phyloP scores from a whole-genome alignment of 2,888 invertebrate genomes.

The Sinopyrophorus schimmeli region DNA sequence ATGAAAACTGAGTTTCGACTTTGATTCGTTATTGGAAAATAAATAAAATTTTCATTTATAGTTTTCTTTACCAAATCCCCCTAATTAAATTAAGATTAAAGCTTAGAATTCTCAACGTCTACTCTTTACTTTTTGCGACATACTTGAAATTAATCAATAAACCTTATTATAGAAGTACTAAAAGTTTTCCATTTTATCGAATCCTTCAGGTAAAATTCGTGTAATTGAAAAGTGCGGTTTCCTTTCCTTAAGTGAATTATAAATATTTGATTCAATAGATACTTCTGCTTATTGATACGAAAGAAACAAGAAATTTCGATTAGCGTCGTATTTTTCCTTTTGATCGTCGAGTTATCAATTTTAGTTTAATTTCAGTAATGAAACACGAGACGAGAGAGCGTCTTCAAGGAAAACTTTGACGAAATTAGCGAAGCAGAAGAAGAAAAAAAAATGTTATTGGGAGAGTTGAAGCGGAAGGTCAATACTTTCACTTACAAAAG shows the following conservation, averaged over 20 bases:
- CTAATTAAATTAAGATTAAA: no score
- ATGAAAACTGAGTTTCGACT: no score
- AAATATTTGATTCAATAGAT: neutral
- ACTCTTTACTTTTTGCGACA: no score
- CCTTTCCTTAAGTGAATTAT: neutral
- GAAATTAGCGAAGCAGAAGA: neutral
- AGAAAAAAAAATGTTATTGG: neutral
- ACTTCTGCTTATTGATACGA: neutral
- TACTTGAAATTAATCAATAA: no score
- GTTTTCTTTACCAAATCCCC: no score
- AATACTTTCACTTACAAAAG: constrained; percentile 16
- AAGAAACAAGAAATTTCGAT: constrained; percentile 4
- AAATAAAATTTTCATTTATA: no score
- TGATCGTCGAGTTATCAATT: neutral
- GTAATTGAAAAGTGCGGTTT: constrained; percentile 9
- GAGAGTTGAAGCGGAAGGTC: constrained; percentile 8
- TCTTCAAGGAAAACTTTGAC: no score
- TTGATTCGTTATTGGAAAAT: no score
- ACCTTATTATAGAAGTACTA: no score
- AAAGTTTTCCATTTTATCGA: no score
- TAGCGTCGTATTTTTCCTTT: neutral
- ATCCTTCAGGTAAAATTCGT: neutral
- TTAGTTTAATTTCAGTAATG: neutral
- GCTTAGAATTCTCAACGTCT: no score
- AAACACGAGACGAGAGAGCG: no score